Percentiles rank a stretch among this genome's conserved stretches.
phyloP scores from a whole-genome alignment of 2,113 vertebrate species.

The Acrocephalus kingi region DNA sequence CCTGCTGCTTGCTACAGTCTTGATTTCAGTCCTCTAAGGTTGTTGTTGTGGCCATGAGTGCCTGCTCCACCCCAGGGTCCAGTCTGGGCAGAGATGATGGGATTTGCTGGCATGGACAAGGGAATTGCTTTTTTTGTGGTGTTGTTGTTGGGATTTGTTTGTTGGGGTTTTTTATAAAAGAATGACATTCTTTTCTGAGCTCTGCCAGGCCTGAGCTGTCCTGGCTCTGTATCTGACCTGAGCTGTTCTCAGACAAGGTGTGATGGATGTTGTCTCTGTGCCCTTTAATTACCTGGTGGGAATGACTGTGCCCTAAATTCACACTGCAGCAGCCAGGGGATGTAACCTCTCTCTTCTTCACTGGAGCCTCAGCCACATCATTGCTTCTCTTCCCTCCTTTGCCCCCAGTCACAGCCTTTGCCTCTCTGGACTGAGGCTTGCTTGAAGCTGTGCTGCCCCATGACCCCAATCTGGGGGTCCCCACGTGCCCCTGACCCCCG shows the following conservation, averaged over 20 bases:
- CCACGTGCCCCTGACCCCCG: rapidly evolving
- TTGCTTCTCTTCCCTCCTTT: rapidly evolving
- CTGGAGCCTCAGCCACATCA: background rate
- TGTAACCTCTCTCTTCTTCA: background rate
- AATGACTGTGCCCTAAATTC: background rate
- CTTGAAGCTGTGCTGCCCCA: background rate
- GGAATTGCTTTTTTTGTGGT: background rate
- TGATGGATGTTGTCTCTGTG: background rate
- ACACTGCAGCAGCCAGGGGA: background rate
- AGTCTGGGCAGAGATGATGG: background rate
- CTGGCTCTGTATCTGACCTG: background rate
- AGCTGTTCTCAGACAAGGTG: background rate
- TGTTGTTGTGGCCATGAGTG: background rate
- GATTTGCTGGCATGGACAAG: background rate
- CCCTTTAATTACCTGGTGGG: background rate
- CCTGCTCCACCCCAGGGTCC: background rate
- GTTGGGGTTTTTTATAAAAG: background rate
- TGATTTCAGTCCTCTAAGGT: background rate
- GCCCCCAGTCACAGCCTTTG: background rate
- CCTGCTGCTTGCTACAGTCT: rapidly evolving
- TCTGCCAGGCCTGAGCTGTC: background rate
- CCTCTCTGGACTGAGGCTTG: background rate
- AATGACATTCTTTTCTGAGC: background rate
- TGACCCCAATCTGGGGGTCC: background rate
- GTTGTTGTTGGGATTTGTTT: background rate